These are phyloP conservation scores for Thecophora atra DNA, from an alignment of 2,888 invertebrate species.

Conservation along the genomic window DNA sequence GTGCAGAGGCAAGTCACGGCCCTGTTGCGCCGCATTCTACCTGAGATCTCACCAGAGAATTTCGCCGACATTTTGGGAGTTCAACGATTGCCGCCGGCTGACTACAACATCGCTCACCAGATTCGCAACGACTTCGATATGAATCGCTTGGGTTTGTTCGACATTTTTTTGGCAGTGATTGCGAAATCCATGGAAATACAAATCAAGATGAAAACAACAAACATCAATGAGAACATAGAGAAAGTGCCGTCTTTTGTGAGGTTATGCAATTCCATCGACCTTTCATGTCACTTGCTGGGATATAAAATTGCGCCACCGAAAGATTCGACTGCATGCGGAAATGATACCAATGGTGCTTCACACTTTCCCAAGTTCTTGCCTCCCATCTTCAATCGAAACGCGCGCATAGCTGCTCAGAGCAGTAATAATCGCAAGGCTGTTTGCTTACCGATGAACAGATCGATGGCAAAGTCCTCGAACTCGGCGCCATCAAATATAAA, in stretches of 20 bases:
- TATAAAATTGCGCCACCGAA: not conserved
- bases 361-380: constrained; percentile 39
- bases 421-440: constrained; percentile 38
- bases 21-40: constrained; percentile 84
- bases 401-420: constrained; percentile 18
- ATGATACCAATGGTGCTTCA: not conserved
- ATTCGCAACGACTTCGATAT: constrained; percentile 63
- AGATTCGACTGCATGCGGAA: not conserved
- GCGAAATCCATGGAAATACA: constrained; percentile 92
- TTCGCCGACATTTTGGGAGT: constrained; percentile 82
- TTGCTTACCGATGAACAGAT: constrained; percentile 47
- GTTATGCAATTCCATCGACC: constrained; percentile 62
- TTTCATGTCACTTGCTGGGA: constrained; percentile 60
- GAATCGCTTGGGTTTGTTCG: constrained; percentile 80
- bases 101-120: constrained; percentile 78
- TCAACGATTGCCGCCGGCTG: constrained; percentile 75
- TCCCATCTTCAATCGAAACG: constrained; percentile 53
- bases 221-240: constrained; percentile 67
- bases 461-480: constrained; percentile 53
- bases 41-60: constrained; percentile 87
- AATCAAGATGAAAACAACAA: constrained; percentile 73
- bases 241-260: constrained; percentile 67
- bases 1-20: constrained; percentile 93
- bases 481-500: constrained; percentile 61
- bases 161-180: constrained; percentile 89